Conservation (phyloP, 2,113 vertebrate species). For the Murina feae region DNA sequence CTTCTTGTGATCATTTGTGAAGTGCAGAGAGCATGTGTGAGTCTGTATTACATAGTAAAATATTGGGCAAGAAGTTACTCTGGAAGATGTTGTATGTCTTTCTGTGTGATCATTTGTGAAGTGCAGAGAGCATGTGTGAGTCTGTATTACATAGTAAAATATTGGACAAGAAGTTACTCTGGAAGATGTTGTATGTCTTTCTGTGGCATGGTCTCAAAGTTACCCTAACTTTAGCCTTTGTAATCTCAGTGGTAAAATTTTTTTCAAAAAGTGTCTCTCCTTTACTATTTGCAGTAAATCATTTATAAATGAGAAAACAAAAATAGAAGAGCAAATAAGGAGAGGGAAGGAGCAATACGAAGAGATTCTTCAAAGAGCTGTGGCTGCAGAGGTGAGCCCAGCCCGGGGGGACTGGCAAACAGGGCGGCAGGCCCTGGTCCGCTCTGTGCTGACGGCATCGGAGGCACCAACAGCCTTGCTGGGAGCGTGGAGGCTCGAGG, state of each 20-base stretch:
- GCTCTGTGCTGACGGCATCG: accelerated
- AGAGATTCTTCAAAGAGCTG: constrained; percentile 80
- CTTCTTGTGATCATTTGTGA: neutral
- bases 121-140: neutral
- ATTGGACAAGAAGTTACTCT: neutral
- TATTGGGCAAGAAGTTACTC: neutral
- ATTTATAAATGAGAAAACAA: constrained; percentile 84
- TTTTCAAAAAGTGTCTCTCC: neutral
- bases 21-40: neutral
- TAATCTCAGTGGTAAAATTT: neutral
- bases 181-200: neutral
- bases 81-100: accelerated
- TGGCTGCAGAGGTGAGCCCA: constrained; percentile 84
- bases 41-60: neutral
- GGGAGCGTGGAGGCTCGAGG: accelerated
- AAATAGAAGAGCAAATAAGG: constrained; percentile 86
- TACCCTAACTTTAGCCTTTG: neutral
- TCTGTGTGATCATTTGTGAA: neutral
- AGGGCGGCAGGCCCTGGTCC: neutral
- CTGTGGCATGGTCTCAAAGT: neutral
- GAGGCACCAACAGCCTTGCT: accelerated
- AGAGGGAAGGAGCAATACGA: constrained; percentile 71
- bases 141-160: neutral
- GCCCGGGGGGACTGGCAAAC: no score
- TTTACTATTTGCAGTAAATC: constrained; percentile 81